Evolutionary conservation across 2,888 invertebrate genomes (phyloP), one percentile per base, ranked within the genome.

Genomic region (Pomacea canaliculata): DNA sequence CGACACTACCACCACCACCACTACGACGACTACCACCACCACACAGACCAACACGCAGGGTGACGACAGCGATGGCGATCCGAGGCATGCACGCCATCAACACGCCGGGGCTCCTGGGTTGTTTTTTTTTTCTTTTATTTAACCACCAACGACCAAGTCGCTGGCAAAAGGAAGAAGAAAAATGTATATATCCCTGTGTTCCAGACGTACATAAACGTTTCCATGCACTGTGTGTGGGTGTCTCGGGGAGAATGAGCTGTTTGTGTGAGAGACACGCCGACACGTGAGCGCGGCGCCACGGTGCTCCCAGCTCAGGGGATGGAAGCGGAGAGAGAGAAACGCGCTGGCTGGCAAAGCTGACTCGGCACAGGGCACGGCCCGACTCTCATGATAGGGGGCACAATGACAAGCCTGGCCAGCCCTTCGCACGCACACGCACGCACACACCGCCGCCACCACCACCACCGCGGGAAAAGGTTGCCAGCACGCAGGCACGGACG

Each of bases 361-460:
- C 19, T 68, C 68, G 68, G 68, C 68, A 68, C 18, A 37, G 37
- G 37, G 37, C 63, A 63, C n/a, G 63, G 23, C 63, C 63, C 13
- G 18, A 63, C 68, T 68, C 48, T 46, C 68, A 37, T 27, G 37
- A 46, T 19, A n/a, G 8, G 37, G 70, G 70, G 70, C 70, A 70
- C 70, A 59, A 70, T 70, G 70, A 70, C 70, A 70, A 70, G 70
- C 70, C 60, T 37, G 51, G 51, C 27, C 70, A 23, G 59, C 70
- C 51, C 48, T 8, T 56, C 56, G 59, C 73, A 73, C 37, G 27
- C 66, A 67, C 73, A 48, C 73, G 67, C 65, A 65, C 49, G 51
- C 59, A 67, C 67, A 73, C 66, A 48, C 46, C 23, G 18, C 23
- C 23, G 23, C 71, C 27, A 9, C 12, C 2, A 71, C 71, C 27